Conservation (phyloP, 2,113 vertebrate genomes). For the Ivindomyrus marchei region DNA sequence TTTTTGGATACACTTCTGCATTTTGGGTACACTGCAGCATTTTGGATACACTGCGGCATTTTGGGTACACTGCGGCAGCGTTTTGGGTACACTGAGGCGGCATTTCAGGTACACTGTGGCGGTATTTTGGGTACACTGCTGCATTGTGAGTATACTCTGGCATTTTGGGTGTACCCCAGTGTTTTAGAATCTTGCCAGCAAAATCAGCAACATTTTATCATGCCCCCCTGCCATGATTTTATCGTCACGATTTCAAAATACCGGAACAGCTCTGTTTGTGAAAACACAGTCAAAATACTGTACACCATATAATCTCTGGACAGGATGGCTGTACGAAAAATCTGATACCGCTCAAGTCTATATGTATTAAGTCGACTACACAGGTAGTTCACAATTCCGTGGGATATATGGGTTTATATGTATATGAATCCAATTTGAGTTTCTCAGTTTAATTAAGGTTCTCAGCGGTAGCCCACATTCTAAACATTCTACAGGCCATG, state of each 20-base stretch:
- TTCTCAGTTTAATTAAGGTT: conserved; percentile 29
- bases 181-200: background rate
- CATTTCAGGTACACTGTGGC: too few species aligned
- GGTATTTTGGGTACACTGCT: too few species aligned
- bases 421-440: background rate
- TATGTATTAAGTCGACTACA: background rate
- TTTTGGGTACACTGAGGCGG: too few species aligned
- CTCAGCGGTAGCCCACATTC: conserved; percentile 31
- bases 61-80: too few species aligned
- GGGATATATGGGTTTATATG: conserved; percentile 18
- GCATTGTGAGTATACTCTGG: too few species aligned
- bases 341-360: background rate
- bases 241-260: background rate
- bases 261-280: background rate
- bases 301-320: background rate
- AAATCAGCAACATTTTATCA: background rate
- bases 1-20: too few species aligned
- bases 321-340: background rate
- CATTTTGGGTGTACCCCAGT: background rate
- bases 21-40: too few species aligned
- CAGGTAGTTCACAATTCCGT: background rate
- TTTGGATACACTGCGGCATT: too few species aligned
- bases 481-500: conserved; percentile 29
- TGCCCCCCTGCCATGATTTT: background rate
- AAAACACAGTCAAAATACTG: background rate